Base-by-base conservation (phyloP, 2,797 vertebrate species). In the Huso huso region DNA sequence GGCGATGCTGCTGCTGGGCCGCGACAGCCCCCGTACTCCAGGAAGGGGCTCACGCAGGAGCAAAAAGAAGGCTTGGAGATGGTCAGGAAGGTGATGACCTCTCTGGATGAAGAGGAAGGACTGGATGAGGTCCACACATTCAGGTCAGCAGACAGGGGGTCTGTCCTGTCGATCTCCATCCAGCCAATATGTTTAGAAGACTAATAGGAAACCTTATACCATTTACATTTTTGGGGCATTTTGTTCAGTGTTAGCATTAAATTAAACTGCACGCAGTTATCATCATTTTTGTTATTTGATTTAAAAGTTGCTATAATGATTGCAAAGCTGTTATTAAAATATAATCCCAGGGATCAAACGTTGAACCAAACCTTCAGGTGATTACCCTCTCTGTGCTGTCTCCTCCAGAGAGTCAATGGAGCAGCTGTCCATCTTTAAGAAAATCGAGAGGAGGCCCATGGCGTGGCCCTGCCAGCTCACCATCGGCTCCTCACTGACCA, bases 391-490 rank as follows among this genome's bases (percentile, higher is more conserved):
- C 37, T 70, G 52, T 63, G 10, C 18, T 6, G 53, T 61, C 3
- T 6, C n/a, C 12, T 71, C 69, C 78, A 99, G 97, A 71, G 90
- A 92, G 65, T 94, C 93, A 62, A 74, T 98, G 3, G 90, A 91
- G 77, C 88, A 88, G 66, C 90, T 99, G 71, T 85, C 85, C 10
- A 82, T 95, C 83, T 99, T 98, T 74, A 99, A 98, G 84, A 87
- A 85, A 60, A 87, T 89, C 3, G 90, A 93, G 81, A 88, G 82
- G 72, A 86, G 71, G 63, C 89, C 95, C 5, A 75, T 84, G 76
- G 52, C 89, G 49, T 99, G 96, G 97, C 82, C 87, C 48, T 99
- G 97, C 78, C 88, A 86, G 48, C 90, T 99, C 72, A 99, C 96
- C 71, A 93, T 99, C 49, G 94, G 97, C 72, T 91, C 89, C 77